Conservation (phyloP, 2,888 invertebrate genomes). For the Orthosia incerta region DNA sequence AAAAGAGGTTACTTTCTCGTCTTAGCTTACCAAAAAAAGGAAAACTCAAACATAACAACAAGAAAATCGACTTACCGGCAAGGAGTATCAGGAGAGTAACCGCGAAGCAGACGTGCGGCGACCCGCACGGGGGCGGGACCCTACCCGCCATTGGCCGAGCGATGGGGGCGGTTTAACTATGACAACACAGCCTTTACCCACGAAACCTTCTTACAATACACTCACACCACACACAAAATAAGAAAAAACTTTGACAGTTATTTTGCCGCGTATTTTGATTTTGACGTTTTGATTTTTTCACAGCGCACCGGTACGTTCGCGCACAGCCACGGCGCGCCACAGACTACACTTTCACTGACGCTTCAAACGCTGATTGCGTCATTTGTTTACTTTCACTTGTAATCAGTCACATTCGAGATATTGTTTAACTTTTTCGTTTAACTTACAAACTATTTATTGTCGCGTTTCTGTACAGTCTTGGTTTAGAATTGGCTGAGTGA, state of each 20-base stretch:
- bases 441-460: conserved; percentile 69
- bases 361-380: conserved; percentile 71
- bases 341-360: conserved; percentile 83
- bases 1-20: conserved; percentile 28
- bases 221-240: conserved; percentile 55
- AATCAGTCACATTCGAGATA: conserved; percentile 62
- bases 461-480: conserved; percentile 62
- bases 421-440: conserved; percentile 45
- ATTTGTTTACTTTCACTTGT: conserved; percentile 75
- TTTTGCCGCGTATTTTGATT: conserved; percentile 58
- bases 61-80: conserved; percentile 83
- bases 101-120: conserved; percentile 75
- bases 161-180: conserved; percentile 82
- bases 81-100: conserved; percentile 78
- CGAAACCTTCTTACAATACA: conserved; percentile 72
- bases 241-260: conserved; percentile 48
- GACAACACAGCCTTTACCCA: conserved; percentile 78
- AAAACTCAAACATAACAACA: conserved; percentile 53
- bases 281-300: conserved; percentile 65
- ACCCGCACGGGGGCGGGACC: conserved; percentile 85
- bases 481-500: conserved; percentile 59
- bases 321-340: conserved; percentile 69
- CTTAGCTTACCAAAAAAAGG: conserved; percentile 45
- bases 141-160: conserved; percentile 86
- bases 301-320: conserved; percentile 67